phyloP scores from a whole-genome alignment of 1,140 invertebrate genomes.

The Teleopsis dalmanni region DNA sequence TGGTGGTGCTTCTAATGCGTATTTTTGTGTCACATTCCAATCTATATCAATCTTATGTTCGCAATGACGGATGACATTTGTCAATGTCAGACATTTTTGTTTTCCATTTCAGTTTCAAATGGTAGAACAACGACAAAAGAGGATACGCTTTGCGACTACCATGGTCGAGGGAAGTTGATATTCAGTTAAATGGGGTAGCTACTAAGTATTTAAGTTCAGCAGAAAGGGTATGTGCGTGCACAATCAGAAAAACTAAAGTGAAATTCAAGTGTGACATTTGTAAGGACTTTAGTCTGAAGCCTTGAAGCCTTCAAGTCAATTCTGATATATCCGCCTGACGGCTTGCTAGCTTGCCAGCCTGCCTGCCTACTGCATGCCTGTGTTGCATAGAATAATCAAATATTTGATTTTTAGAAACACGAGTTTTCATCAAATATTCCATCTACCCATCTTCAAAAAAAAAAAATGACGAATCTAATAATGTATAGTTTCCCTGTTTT shows the following conservation, averaged over 20 bases:
- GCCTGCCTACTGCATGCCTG: too few relatives aligned
- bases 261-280: constrained; percentile 5
- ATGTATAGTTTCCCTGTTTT: too few relatives aligned
- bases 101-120: constrained; percentile 39
- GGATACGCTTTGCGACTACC: constrained; percentile 4
- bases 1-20: constrained; percentile 39
- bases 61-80: constrained; percentile 45
- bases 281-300: background rate
- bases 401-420: too few relatives aligned
- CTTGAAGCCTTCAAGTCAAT: constrained; percentile 26
- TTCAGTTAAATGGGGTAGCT: background rate
- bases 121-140: constrained; percentile 17
- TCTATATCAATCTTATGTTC: constrained; percentile 46
- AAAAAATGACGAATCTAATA: too few relatives aligned
- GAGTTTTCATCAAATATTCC: too few relatives aligned
- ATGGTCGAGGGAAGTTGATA: background rate
- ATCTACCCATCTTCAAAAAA: too few relatives aligned
- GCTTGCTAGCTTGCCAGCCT: too few relatives aligned
- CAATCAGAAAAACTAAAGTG: constrained; percentile 2
- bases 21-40: constrained; percentile 45
- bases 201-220: constrained; percentile 1
- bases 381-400: too few relatives aligned
- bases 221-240: background rate
- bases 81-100: constrained; percentile 46
- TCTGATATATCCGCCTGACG: too few relatives aligned